Evolutionary conservation across 2,888 invertebrate genomes (phyloP).

Genomic region (Cheilosia soror): DNA sequence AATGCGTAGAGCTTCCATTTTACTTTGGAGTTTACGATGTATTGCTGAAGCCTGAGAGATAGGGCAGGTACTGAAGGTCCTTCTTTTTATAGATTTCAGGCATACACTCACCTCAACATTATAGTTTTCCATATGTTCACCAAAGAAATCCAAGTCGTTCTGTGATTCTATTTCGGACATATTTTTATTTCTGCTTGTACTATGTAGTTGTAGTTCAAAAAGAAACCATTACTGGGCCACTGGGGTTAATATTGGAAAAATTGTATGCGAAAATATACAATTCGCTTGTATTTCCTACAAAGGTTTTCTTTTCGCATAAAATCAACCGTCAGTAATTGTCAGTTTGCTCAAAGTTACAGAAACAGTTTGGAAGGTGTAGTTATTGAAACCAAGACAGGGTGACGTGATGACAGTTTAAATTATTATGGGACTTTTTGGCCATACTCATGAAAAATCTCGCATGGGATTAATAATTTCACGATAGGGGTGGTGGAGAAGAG

Average conservation of each 20-base stretch:
- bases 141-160: conserved; percentile 79
- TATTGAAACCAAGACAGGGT: background rate
- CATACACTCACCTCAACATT: conserved; percentile 82
- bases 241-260: conserved; percentile 3
- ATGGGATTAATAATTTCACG: no score
- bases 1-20: conserved; percentile 92
- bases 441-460: no score
- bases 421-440: no score
- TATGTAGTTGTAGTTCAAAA: background rate
- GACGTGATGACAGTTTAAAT: background rate
- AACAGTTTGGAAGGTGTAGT: conserved; percentile 36
- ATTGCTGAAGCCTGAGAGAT: conserved; percentile 86
- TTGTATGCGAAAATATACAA: conserved; percentile 8
- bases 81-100: background rate
- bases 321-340: conserved; percentile 36
- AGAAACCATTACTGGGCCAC: conserved; percentile 40
- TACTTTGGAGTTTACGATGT: conserved; percentile 90
- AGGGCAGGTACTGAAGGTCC: background rate
- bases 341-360: conserved; percentile 3
- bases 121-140: conserved; percentile 84
- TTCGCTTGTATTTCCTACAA: conserved; percentile 19
- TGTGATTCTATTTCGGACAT: conserved; percentile 67
- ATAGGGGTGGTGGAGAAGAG: no score
- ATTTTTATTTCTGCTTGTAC: conserved; percentile 5
- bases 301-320: conserved; percentile 23